phyloP scores from a whole-genome alignment of 92 coral and sea anemone genomes.

The Zoanthus sociatus region DNA sequence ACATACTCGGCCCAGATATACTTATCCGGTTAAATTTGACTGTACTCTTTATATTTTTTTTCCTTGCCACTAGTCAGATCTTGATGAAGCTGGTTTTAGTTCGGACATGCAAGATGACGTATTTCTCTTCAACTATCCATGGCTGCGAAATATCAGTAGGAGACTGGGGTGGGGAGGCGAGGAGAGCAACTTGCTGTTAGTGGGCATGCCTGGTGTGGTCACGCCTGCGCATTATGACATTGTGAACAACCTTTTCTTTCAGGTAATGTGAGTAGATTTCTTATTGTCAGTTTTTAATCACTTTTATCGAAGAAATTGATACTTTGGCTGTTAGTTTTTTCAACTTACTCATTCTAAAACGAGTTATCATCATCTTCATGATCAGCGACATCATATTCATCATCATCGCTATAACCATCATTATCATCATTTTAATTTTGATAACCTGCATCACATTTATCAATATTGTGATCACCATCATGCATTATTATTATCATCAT shows the following conservation, averaged over 20 bases:
- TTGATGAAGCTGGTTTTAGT: slow-evolving; percentile 53
- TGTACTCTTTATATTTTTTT: no score
- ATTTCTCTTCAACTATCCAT: slow-evolving; percentile 50
- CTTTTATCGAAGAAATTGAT: not conserved
- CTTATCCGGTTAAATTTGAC: no score
- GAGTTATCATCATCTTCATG: no score
- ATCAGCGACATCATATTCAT: not conserved
- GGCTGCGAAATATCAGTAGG: slow-evolving; percentile 59
- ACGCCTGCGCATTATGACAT: slow-evolving; percentile 70
- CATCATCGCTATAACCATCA: slow-evolving; percentile 92
- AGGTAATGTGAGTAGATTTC: slow-evolving; percentile 23
- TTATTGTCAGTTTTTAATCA: no score
- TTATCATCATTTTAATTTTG: not conserved
- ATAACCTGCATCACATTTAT: not conserved
- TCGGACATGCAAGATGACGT: slow-evolving; percentile 72
- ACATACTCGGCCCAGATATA: no score
- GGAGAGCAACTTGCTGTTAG: slow-evolving; percentile 50
- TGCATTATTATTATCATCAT: not conserved
- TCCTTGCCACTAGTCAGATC: slow-evolving; percentile 31
- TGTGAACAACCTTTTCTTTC: slow-evolving; percentile 58
- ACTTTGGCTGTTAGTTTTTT: not conserved
- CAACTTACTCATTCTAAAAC: not conserved
- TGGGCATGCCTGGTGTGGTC: slow-evolving; percentile 64
- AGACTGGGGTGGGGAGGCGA: slow-evolving; percentile 61
- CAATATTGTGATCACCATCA: not conserved